Conservation (phyloP, 1,140 invertebrate species). For the Zelostemma sp. region DNA sequence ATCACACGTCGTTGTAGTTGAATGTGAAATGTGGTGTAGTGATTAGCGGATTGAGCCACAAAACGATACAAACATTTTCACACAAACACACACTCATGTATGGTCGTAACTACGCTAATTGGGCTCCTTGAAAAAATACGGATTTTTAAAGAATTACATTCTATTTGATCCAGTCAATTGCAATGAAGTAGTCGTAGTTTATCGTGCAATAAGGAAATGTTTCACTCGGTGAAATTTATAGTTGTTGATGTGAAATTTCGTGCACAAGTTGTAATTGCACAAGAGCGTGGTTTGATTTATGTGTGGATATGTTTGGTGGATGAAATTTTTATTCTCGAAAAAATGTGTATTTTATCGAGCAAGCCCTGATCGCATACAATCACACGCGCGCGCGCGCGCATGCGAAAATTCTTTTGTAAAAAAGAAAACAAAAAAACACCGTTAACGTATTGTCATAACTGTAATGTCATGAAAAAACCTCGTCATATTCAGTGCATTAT, state of each 20-base stretch:
- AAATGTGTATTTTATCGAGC: constrained; percentile 13
- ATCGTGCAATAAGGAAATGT: too few species aligned
- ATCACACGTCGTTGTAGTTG: constrained; percentile 62
- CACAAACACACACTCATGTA: constrained; percentile 33
- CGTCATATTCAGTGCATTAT: constrained; percentile 49
- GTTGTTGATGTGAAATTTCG: background rate
- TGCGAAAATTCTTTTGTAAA: constrained; percentile 37
- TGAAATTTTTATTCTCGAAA: constrained; percentile 14
- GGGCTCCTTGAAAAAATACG: constrained; percentile 32
- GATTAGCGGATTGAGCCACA: constrained; percentile 54
- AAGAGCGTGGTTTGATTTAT: background rate
- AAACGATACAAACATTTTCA: constrained; percentile 34
- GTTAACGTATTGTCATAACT: constrained; percentile 59
- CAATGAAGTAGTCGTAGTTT: too few species aligned
- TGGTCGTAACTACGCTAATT: constrained; percentile 27
- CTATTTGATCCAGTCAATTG: too few species aligned
- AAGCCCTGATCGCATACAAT: constrained; percentile 30
- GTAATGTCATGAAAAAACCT: constrained; percentile 36
- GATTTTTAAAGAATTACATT: background rate
- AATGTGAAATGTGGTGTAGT: constrained; percentile 58
- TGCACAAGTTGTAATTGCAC: constrained; percentile 8
- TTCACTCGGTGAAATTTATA: too few species aligned
- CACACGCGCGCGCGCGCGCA: constrained; percentile 22
- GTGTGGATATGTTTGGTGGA: constrained; percentile 7
- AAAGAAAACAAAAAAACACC: constrained; percentile 45